phyloP scores from a whole-genome alignment of 2,797 vertebrate genomes.

The Iguana delicatissima region DNA sequence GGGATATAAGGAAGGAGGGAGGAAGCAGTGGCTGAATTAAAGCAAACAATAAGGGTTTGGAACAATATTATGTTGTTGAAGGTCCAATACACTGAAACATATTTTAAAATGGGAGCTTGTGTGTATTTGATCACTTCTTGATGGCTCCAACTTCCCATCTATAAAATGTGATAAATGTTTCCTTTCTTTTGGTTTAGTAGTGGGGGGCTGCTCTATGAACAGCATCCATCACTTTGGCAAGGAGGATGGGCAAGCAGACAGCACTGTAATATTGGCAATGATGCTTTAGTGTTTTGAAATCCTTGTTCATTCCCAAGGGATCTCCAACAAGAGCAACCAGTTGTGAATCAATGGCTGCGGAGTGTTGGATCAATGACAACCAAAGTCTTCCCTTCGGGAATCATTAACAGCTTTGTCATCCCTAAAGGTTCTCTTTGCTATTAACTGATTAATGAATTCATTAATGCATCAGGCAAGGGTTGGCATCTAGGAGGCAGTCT shows the following conservation, averaged over 20 bases:
- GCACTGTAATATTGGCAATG: constrained; percentile 11
- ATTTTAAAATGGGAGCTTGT: constrained; percentile 4
- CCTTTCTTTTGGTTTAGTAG: not conserved
- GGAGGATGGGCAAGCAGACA: constrained; percentile 29
- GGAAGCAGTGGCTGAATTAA: too few relatives aligned
- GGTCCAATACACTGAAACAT: not conserved
- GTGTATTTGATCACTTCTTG: not conserved
- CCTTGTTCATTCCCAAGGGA: constrained; percentile 20
- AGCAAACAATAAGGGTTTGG: not conserved
- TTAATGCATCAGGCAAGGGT: constrained; percentile 79
- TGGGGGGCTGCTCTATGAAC: not conserved
- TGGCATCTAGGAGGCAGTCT: constrained; percentile 71
- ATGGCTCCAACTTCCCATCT: not conserved
- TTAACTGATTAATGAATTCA: constrained; percentile 86
- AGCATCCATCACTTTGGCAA: constrained; percentile 16
- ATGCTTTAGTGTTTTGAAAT: not conserved
- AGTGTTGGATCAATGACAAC: constrained; percentile 66
- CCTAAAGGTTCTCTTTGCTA: constrained; percentile 76
- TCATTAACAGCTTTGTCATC: constrained; percentile 70
- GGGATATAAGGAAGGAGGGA: too few relatives aligned
- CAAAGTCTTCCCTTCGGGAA: constrained; percentile 73
- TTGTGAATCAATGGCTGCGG: constrained; percentile 65
- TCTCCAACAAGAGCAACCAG: constrained; percentile 50
- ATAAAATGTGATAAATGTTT: constrained; percentile 20
- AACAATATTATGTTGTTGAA: not conserved